phyloP scores from a whole-genome alignment of 2,113 vertebrate genomes.

The Glaucidium brasilianum region DNA sequence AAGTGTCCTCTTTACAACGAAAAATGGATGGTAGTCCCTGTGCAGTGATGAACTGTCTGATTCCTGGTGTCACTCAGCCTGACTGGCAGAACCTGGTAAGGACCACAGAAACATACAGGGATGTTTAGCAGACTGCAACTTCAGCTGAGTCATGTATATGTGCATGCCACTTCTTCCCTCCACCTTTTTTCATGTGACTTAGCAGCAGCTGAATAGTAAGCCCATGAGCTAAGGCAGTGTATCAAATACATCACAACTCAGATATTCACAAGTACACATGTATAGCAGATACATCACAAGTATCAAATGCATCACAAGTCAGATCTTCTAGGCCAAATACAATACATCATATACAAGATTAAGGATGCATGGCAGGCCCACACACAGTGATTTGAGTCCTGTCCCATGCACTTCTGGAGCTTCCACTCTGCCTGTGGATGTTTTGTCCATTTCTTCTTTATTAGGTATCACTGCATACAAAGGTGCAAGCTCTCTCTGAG shows the following conservation, averaged over 20 bases:
- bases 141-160: neutral
- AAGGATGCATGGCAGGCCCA: fast-evolving
- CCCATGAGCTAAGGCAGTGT: neutral
- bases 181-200: neutral
- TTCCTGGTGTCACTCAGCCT: neutral
- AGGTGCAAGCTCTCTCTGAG: neutral
- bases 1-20: neutral
- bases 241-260: neutral
- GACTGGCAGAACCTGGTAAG: neutral
- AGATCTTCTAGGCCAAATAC: neutral
- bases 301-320: neutral
- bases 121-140: neutral
- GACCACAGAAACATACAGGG: fast-evolving
- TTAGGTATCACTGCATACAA: neutral
- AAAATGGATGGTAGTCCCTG: neutral
- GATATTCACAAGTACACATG: neutral
- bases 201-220: neutral
- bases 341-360: neutral
- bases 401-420: neutral
- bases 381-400: neutral
- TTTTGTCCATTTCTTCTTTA: neutral
- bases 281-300: neutral
- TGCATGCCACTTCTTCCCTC: neutral
- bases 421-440: neutral
- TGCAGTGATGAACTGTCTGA: neutral